Conservation (phyloP, 2,888 invertebrate genomes). For the Aproaerema taeniolella region DNA sequence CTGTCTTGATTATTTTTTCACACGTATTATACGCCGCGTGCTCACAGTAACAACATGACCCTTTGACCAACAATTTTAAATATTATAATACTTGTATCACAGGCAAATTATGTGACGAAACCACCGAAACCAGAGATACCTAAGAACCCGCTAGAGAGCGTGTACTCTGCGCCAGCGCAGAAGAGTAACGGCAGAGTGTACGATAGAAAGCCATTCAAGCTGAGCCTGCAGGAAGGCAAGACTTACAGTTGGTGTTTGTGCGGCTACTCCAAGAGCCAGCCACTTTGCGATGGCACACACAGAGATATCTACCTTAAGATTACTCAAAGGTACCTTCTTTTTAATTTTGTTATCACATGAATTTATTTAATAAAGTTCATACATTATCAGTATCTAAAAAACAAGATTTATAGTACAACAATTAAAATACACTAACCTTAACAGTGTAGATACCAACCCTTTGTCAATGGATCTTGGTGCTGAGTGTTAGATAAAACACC, state of each 20-base stretch:
- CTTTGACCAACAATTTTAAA: too few relatives aligned
- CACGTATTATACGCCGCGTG: too few relatives aligned
- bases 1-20: too few relatives aligned
- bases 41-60: too few relatives aligned
- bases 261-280: constrained; percentile 94
- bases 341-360: background rate
- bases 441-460: too few relatives aligned
- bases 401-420: too few relatives aligned
- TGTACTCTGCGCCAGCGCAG: constrained; percentile 81
- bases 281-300: constrained; percentile 96
- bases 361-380: background rate
- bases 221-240: constrained; percentile 84
- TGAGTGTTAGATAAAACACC: too few relatives aligned
- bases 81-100: too few relatives aligned
- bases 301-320: constrained; percentile 85
- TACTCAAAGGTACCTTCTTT: constrained; percentile 80
- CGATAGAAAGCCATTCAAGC: constrained; percentile 92
- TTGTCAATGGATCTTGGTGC: too few relatives aligned
- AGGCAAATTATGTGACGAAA: constrained; percentile 56
- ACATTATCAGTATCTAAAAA: too few relatives aligned
- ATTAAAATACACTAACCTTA: too few relatives aligned
- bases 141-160: constrained; percentile 78
- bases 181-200: constrained; percentile 85
- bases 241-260: constrained; percentile 95
- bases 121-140: constrained; percentile 78